A percentile compares a stretch with the other conserved stretches of the same genome.
These are phyloP conservation scores for Pseudomyrmex cubaensis DNA, from an alignment of 1,140 invertebrate species.

Conservation along the genomic window DNA sequence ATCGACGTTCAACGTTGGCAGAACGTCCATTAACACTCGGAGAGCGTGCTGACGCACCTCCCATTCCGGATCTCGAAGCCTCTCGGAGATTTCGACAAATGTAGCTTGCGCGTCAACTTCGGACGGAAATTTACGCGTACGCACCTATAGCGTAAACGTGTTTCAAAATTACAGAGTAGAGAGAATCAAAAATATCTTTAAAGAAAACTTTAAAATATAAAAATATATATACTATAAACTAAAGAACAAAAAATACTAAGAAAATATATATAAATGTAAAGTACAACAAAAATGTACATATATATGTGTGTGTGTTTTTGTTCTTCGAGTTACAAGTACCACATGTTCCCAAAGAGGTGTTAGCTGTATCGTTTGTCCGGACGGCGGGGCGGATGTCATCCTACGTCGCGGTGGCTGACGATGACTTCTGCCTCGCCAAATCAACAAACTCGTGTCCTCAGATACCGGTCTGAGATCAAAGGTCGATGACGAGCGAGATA, in stretches of 20 bases:
- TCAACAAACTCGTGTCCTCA: slow-evolving; percentile 3
- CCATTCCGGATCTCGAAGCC: slow-evolving; percentile 92
- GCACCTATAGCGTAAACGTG: slow-evolving; percentile 72
- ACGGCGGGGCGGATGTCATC: slow-evolving; percentile 76
- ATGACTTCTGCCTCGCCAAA: slow-evolving; percentile 59
- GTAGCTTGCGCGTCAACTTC: slow-evolving; percentile 88
- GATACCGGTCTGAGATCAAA: slow-evolving; percentile 33
- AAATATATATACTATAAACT: not conserved
- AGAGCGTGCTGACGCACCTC: slow-evolving; percentile 92
- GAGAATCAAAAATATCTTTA: not conserved
- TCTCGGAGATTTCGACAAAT: slow-evolving; percentile 89
- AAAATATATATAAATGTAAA: too few relatives aligned
- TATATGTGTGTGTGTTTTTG: too few relatives aligned
- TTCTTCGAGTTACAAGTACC: slow-evolving; percentile 83
- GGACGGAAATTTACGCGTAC: slow-evolving; percentile 83
- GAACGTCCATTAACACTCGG: slow-evolving; percentile 90
- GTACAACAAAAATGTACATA: too few relatives aligned
- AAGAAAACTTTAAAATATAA: not conserved
- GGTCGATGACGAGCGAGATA: slow-evolving; percentile 41
- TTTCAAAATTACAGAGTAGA: not conserved
- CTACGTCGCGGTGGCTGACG: slow-evolving; percentile 67
- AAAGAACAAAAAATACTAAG: too few relatives aligned
- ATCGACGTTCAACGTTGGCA: slow-evolving; percentile 88
- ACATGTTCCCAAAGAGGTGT: slow-evolving; percentile 92
- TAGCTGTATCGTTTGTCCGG: slow-evolving; percentile 85